Evolutionary conservation across 2,888 invertebrate species (phyloP).

Genomic region (Dynastes grantii): DNA sequence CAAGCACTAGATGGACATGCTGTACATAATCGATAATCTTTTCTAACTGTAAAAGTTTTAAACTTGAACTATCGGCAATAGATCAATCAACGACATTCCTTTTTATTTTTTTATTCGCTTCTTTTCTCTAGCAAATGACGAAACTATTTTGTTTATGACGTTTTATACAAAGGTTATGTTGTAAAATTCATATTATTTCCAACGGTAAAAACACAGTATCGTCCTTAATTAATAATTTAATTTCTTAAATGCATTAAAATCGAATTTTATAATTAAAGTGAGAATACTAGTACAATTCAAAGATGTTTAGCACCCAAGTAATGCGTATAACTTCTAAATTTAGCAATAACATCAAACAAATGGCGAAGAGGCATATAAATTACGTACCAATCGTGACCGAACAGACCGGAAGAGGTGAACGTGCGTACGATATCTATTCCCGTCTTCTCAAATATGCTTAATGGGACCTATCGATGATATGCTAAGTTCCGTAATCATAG

Average conservation of each 20-base stretch:
- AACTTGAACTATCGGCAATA: too few relatives aligned
- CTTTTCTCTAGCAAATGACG: too few relatives aligned
- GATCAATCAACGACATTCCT: too few relatives aligned
- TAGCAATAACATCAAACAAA: conserved; percentile 14
- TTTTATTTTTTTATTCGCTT: too few relatives aligned
- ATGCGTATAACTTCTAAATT: conserved; percentile 46
- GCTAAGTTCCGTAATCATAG: conserved; percentile 93
- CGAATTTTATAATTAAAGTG: neutral
- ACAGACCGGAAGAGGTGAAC: conserved; percentile 96
- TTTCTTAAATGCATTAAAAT: neutral
- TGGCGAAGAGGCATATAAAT: conserved; percentile 50
- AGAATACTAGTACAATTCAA: neutral
- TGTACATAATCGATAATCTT: too few relatives aligned
- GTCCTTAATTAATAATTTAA: neutral
- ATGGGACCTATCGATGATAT: conserved; percentile 98
- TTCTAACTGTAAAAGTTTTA: too few relatives aligned
- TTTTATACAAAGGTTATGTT: too few relatives aligned
- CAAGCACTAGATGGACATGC: too few relatives aligned
- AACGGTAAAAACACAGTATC: neutral
- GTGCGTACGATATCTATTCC: conserved; percentile 98
- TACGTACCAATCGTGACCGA: conserved; percentile 96
- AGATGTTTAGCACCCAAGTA: conserved; percentile 41
- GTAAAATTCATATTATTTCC: too few relatives aligned
- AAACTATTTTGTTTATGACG: too few relatives aligned
- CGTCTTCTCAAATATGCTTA: conserved; percentile 95